Conservation (phyloP, 2,888 invertebrate genomes). For the Tetropium fuscum region DNA sequence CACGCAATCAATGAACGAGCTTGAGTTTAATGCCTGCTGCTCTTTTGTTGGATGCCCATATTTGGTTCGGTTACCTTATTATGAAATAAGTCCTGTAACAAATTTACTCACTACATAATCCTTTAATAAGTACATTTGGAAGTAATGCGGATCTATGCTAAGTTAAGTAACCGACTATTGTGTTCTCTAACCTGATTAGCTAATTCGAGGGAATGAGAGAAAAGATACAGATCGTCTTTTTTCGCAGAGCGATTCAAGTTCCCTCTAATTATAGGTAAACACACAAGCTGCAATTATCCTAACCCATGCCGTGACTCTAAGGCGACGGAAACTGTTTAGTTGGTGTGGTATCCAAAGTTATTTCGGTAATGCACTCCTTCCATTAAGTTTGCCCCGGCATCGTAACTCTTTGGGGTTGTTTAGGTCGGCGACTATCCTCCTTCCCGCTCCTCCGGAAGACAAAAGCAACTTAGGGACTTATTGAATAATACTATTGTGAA, state of each 20-base stretch:
- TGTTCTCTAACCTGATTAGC: no score
- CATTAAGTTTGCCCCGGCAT: conserved; percentile 47
- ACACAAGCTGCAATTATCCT: conserved; percentile 29
- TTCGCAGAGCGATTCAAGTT: conserved; percentile 11
- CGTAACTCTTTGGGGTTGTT: conserved; percentile 51
- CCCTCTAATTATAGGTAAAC: conserved; percentile 17
- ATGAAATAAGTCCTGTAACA: no score
- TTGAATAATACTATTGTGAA: conserved; percentile 56
- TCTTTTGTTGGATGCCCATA: no score
- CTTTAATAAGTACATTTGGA: no score
- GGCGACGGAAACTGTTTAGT: conserved; percentile 48
- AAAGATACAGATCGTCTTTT: no score
- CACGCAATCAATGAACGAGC: no score
- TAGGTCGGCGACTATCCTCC: conserved; percentile 34
- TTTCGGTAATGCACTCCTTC: conserved; percentile 63
- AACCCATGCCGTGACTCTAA: conserved; percentile 41
- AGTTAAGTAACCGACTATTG: no score
- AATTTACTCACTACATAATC: no score
- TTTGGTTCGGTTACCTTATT: no score
- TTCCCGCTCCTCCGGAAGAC: conserved; percentile 47
- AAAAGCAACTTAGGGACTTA: conserved; percentile 56
- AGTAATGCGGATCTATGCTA: no score
- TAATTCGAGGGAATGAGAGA: no score
- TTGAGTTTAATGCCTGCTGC: no score
- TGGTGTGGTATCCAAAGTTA: conserved; percentile 61